Base-by-base conservation (phyloP, 2,113 vertebrate species). In the Varanus komodoensis region DNA sequence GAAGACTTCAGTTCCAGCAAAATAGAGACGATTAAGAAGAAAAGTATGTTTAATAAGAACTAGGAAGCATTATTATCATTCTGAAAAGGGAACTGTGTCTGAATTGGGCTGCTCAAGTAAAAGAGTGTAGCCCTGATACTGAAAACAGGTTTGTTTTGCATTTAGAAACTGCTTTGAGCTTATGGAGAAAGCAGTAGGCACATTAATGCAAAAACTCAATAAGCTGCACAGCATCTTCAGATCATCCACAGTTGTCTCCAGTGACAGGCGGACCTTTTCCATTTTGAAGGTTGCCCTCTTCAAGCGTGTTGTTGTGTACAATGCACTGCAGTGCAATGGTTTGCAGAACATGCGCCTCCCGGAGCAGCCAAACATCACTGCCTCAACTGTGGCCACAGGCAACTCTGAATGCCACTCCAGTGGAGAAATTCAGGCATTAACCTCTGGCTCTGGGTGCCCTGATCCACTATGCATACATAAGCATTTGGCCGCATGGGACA, bases 321-420 rank as follows among this genome's bases (percentile, higher is more conserved):
- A 82, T 0, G 9, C 19, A 38, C 19, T 25, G 34, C 25, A 0
- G 2, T 78, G 3, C 83, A 81, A 89, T 27, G 84, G 67, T 48
- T 44, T 89, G 80, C 17, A 11, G 90, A 34, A 57, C 91, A 89
- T 91, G 92, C 92, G 48, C 91, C 32, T 75, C 32, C 88, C 75
- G 89, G 71, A 57, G 25, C 80, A 89, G 80, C 8, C 57, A 89
- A 87, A 8, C 95, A 95, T 80, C 34, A 81, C 82, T 12, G 6
- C 81, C 61, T 93, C 91, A 93, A 90, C 91, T 78, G 88, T 90
- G 75, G 75, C 78, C 78, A 1, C 67, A 87, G 92, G 23, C 11
- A 87, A n/a, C 50, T 71, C 57, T 17, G 11, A 89, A 97, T 91
- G 52, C 93, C 93, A 93, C 87, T 4, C 48, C 44, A 86, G 84